Evolutionary conservation across 2,797 vertebrate genomes (phyloP).

Genomic region (Poeciliopsis paucimaculata): DNA sequence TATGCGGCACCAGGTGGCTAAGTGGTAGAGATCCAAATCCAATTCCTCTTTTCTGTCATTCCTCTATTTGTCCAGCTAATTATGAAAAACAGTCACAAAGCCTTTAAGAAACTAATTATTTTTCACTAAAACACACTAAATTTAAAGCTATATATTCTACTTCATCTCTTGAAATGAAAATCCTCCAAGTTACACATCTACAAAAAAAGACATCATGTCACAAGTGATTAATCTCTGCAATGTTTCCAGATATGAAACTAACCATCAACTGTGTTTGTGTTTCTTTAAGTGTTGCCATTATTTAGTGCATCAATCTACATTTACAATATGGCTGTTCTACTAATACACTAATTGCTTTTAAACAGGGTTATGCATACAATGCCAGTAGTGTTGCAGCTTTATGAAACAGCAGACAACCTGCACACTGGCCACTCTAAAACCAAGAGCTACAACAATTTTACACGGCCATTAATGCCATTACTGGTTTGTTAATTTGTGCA

Average conservation of each 20-base stretch:
- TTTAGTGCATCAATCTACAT: background rate
- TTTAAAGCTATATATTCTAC: background rate
- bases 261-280: background rate
- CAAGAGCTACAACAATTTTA: constrained; percentile 24
- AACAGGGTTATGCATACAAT: background rate
- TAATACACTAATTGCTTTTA: constrained; percentile 8
- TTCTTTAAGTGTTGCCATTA: background rate
- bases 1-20: background rate
- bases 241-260: background rate
- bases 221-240: background rate
- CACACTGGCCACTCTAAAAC: constrained; percentile 31
- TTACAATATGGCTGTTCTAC: background rate
- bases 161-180: background rate
- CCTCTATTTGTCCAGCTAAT: background rate
- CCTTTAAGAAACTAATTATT: background rate
- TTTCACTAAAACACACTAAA: background rate
- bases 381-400: constrained; percentile 21
- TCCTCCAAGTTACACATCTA: background rate
- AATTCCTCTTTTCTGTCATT: background rate
- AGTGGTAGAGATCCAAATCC: background rate
- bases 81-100: background rate
- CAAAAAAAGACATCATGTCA: background rate
- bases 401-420: constrained; percentile 30
- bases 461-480: constrained; percentile 38
- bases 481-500: constrained; percentile 36